Conservation (phyloP, 1,140 invertebrate genomes). For the Caenorhabditis latens region DNA sequence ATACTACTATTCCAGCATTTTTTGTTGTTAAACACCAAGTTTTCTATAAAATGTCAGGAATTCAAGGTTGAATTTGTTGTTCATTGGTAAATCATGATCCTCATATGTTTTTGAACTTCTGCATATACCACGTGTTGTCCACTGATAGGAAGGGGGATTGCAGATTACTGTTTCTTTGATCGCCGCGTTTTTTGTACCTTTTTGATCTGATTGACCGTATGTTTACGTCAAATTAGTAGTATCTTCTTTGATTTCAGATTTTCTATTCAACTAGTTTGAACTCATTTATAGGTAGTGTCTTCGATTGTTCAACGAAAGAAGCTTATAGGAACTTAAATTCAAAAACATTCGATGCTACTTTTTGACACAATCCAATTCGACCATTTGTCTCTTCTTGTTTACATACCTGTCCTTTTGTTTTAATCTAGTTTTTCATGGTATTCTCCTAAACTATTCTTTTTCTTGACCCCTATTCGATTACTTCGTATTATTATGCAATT, state of each 20-base stretch:
- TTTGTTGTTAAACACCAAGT: too few relatives aligned
- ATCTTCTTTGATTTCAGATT: neutral
- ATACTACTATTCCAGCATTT: too few relatives aligned
- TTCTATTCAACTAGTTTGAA: neutral
- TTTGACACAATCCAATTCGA: neutral
- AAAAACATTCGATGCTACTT: too few relatives aligned
- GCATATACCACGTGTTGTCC: neutral
- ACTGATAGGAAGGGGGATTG: neutral
- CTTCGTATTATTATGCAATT: slow-evolving; percentile 27
- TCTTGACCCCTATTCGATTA: slow-evolving; percentile 24
- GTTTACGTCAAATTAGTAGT: neutral
- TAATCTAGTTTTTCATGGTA: neutral
- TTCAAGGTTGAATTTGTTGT: too few relatives aligned
- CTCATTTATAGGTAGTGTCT: too few relatives aligned
- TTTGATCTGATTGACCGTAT: neutral
- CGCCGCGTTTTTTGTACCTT: neutral
- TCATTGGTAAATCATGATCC: too few relatives aligned
- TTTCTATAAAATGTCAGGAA: too few relatives aligned
- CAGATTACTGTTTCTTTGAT: neutral
- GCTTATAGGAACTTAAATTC: too few relatives aligned
- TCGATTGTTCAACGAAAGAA: too few relatives aligned
- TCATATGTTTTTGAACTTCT: too few relatives aligned
- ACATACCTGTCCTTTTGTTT: neutral
- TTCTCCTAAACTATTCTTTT: neutral
- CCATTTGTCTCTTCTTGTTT: neutral